Evolutionary conservation across 2,797 vertebrate genomes (phyloP), one percentile per base, ranked within the genome.

Genomic region (Peromyscus eremicus): DNA sequence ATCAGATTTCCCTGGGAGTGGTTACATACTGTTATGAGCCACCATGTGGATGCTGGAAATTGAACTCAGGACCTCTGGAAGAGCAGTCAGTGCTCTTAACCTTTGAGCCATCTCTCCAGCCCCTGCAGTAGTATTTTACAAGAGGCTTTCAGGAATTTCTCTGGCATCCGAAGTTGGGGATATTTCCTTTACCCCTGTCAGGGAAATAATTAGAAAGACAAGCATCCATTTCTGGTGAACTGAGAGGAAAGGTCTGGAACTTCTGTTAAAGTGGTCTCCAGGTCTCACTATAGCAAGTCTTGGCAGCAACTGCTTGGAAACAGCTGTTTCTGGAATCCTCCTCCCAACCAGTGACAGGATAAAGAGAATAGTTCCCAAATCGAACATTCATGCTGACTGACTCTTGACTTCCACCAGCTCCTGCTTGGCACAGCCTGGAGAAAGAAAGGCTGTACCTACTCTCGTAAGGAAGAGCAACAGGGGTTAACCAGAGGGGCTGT

Each of bases 371-470:
- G 55, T 37, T 14, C 32, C 60, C 14, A 80, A 27, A 70, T 23
- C 88, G 77, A 25, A 4, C 9, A 91, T 97, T 91, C n/a, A n/a
- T 82, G 90, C 23, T 84, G 94, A 46, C 0, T 95, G 96, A 19
- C 79, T 80, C 86, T 17, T 23, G 81, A 86, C 29, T 80, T 84
- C 83, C 6, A 7, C 37, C 9, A 34, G 60, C 60, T 94, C 43
- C 3, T 88, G 83, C 43, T 92, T 92, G 86, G 90, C 93, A 92
- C 80, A 97, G 85, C 25, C 52, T 27, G 49, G 86, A 70, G 62
- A 92, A 92, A 94, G 81, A 27, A 71, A 96, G 84, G 40, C 17
- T 57, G 32, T 87, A 57, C 11, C 5, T 60, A 16, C 86, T 49
- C 34, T 4, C n/a, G 27, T 91, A 73, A 94, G 64, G 83, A 66